Conservation (phyloP, 1,140 invertebrate genomes). For the Drosophila arawakana region DNA sequence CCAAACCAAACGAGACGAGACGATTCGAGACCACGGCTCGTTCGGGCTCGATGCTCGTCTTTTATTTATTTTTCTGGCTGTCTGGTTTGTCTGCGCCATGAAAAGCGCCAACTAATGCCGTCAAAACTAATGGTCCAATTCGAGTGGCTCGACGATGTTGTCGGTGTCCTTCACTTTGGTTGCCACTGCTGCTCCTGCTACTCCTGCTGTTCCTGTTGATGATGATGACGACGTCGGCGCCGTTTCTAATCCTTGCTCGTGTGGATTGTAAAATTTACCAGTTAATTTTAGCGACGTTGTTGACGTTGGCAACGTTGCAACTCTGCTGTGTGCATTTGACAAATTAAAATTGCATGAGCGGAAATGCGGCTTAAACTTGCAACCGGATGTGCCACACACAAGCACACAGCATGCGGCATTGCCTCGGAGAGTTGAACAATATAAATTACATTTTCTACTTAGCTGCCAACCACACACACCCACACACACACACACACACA, state of each 20-base stretch:
- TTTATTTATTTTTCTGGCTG: conserved; percentile 65
- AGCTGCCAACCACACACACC: neutral
- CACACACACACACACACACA: neutral
- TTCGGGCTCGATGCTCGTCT: conserved; percentile 57
- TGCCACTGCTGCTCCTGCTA: conserved; percentile 5
- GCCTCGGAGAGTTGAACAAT: conserved; percentile 52
- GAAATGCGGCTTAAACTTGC: conserved; percentile 78
- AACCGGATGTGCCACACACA: conserved; percentile 53
- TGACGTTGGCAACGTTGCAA: neutral
- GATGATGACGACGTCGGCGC: conserved; percentile 29
- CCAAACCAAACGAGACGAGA: conserved; percentile 20
- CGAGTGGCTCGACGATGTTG: conserved; percentile 72
- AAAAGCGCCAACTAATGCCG: conserved; percentile 79
- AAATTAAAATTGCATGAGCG: conserved; percentile 82
- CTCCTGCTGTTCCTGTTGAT: conserved; percentile 18
- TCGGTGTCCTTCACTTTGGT: conserved; percentile 23
- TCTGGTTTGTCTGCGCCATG: conserved; percentile 59
- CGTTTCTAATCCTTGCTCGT: conserved; percentile 49
- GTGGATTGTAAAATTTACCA: conserved; percentile 79
- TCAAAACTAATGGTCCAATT: conserved; percentile 84
- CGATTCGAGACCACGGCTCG: conserved; percentile 18
- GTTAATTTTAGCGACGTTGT: conserved; percentile 60
- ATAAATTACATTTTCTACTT: conserved; percentile 55
- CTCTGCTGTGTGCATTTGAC: conserved; percentile 65
- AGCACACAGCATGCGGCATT: conserved; percentile 36